Evolutionary conservation across 2,113 vertebrate genomes (phyloP), one percentile per base, ranked within the genome.

Genomic region (Ammodytes dubius): DNA sequence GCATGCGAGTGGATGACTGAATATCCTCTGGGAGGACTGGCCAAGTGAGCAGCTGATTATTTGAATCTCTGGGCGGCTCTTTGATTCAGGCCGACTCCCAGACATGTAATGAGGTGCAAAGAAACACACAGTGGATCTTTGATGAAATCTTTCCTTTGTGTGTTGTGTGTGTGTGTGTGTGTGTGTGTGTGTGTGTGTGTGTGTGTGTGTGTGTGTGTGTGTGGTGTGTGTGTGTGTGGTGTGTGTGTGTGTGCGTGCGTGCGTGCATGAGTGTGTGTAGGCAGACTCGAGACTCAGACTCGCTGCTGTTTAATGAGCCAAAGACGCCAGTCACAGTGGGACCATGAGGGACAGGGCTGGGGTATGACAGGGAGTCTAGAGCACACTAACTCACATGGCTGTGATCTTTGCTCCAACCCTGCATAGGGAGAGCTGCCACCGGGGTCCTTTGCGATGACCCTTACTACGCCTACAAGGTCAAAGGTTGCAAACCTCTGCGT

Each of bases 281-380:
- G 74, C 71, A 64, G 79, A 70, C 58, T 69, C 42, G 7, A 83
- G 87, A 81, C 82, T 84, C 79, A 52, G 86, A 83, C 87, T 86
- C 59, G 66, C 86, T 46, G 64, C 87, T 79, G 87, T 94, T 94
- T 95, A 94, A 94, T 84, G 91, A 92, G 88, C 37, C 3, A 68
- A 79, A 90, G 92, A 94, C 77, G 85, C 90, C 91, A 91, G 87
- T 70, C 85, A 71, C 88, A 88, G 79, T 88, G 47, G 88, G 88
- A 86, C 83, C 80, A 45, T 11, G 47, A 19, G 27, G 70, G 52
- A 70, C 84, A 57, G 70, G 19, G 54, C 56, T n/a, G 1, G n/a
- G 17, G 57, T 73, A 19, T 59, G 65, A 79, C 43, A 4, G n/a
- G 15, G 50, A 61, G 68, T 73, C 69, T 65, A 27, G 67, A 60